Evolutionary conservation across 1,140 invertebrate genomes (phyloP).

Genomic region (Calephelis virginiensis): DNA sequence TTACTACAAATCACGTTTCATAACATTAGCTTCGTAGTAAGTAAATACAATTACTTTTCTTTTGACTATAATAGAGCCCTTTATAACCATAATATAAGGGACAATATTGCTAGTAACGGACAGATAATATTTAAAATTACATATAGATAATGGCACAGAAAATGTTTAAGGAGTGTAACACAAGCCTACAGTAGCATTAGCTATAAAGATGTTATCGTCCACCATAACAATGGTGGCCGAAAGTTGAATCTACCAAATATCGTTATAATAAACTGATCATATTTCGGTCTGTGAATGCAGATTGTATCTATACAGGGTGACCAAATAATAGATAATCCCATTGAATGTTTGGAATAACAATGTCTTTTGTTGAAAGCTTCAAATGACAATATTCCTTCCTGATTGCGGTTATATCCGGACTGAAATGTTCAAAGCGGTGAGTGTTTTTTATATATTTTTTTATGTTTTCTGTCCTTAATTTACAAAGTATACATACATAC

Average conservation of each 20-base stretch:
- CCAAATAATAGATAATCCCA: slow-evolving; percentile 54
- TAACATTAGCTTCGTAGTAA: too few relatives aligned
- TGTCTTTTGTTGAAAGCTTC: slow-evolving; percentile 32
- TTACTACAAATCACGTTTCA: too few relatives aligned
- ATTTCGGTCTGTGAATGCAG: slow-evolving; percentile 46
- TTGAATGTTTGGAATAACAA: slow-evolving; percentile 49
- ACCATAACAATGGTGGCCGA: slow-evolving; percentile 31
- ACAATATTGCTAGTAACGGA: too few relatives aligned
- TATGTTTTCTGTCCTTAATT: too few relatives aligned
- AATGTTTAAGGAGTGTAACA: neutral
- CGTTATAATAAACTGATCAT: slow-evolving; percentile 69
- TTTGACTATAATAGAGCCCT: too few relatives aligned
- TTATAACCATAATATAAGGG: too few relatives aligned
- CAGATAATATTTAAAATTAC: too few relatives aligned
- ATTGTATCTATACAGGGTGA: slow-evolving; percentile 55
- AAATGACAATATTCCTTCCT: slow-evolving; percentile 44
- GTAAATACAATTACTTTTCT: too few relatives aligned
- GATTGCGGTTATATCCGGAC: slow-evolving; percentile 46
- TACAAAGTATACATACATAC: too few relatives aligned
- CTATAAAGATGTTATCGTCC: slow-evolving; percentile 40
- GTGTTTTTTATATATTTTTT: slow-evolving; percentile 1
- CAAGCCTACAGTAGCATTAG: slow-evolving; percentile 10
- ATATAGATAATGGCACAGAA: neutral
- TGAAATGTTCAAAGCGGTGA: slow-evolving; percentile 21
- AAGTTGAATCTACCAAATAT: slow-evolving; percentile 60